Evolutionary conservation across 2,797 vertebrate genomes (phyloP), one percentile per base, ranked within the genome.

Genomic region (Clarias fuscus): DNA sequence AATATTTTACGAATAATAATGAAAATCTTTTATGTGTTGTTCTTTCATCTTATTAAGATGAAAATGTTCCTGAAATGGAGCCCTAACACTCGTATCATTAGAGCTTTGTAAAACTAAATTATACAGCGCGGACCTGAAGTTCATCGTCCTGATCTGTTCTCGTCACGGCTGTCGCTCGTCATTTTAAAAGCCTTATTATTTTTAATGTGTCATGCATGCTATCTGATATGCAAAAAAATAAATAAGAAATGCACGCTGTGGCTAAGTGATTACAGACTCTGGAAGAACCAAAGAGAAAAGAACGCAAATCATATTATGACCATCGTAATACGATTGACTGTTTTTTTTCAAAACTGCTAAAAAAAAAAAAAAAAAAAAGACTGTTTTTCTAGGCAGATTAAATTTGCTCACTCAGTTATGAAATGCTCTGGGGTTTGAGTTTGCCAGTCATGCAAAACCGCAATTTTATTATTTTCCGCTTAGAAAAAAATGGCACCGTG

Each of bases 401-500:
- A 53, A 37, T 65, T 82, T 78, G 43, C 64, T 78, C 30, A 4
- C 33, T 43, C 18, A 4, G 83, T 83, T 56, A 67, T 43, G 81
- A 15, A 6, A 33, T 62, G 76, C 24, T 65, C 86, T 70, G 76
- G 30, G 62, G 77, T 86, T 79, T 82, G 33, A 82, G 40, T 65
- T 65, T 27, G n/a, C 62, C n/a, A 56, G 30, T 86, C 24, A 37
- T 82, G 59, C 77, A 82, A 86, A 87, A 87, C 86, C 76, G n/a
- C 84, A 87, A 56, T 82, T 37, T 30, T 84, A 61, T 37, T 78
- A 33, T 78, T 78, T 78, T 78, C 27, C 18, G 7, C 4, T 22
- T 18, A 33, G 3, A 77, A 77, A 77, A 77, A 77, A 77, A 59
- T 61, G 30, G 20, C 70, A 40, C 30, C 20, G 83, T 76, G 27